Percentiles rank a stretch among this genome's conserved stretches.
phyloP scores from a whole-genome alignment of 2,113 vertebrate genomes.

The Struthio camelus region DNA sequence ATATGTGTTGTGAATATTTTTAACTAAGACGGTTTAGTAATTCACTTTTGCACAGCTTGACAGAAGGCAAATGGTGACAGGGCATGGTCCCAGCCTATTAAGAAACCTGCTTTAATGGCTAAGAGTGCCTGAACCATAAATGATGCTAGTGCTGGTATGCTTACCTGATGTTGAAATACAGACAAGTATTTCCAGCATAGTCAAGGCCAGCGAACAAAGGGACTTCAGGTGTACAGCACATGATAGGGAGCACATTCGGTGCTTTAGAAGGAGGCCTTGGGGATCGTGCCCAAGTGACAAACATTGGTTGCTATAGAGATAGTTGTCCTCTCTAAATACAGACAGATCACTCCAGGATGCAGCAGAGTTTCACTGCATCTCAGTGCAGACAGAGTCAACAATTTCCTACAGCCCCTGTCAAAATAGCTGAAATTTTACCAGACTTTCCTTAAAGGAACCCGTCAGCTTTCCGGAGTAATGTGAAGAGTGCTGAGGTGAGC shows the following conservation, averaged over 20 bases:
- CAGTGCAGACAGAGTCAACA: neutral
- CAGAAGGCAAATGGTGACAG: neutral
- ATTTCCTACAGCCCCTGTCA: neutral
- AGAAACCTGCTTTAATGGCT: neutral
- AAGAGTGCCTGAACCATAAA: neutral
- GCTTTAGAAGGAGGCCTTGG: neutral
- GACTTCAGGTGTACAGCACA: neutral
- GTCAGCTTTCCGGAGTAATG: neutral
- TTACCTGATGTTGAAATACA: neutral
- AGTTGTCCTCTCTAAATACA: neutral
- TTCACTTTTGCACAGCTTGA: neutral
- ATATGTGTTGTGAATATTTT: neutral
- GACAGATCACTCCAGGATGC: neutral
- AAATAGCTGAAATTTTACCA: neutral
- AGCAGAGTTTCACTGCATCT: neutral
- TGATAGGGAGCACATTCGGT: neutral
- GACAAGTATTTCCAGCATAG: neutral
- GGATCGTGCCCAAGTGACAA: neutral
- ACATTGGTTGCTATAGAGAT: slow-evolving; percentile 29
- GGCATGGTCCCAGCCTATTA: neutral
- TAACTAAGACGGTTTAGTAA: neutral
- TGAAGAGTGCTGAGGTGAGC: neutral
- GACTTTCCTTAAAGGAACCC: neutral
- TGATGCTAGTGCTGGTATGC: too few relatives aligned
- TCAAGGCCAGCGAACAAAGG: neutral